These are phyloP conservation scores for Coregonus sp. DNA, from an alignment of 2,797 vertebrate genomes.

Conservation along the genomic window DNA sequence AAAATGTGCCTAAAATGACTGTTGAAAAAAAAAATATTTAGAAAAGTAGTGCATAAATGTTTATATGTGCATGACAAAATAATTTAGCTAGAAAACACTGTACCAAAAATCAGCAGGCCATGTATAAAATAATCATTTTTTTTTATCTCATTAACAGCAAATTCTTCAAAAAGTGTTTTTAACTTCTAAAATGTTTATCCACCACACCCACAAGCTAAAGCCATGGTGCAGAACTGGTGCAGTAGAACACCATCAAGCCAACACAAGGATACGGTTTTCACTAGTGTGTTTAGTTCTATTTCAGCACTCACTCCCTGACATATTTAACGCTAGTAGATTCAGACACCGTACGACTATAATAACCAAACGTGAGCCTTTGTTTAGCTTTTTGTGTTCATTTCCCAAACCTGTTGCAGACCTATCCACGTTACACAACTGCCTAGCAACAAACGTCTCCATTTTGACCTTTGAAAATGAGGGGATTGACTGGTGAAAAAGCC, in stretches of 20 bases:
- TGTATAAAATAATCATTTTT: constrained; percentile 90
- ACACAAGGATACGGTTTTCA: constrained; percentile 80
- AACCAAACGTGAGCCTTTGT: constrained; percentile 48
- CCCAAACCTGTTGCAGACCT: constrained; percentile 44
- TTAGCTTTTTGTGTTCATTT: constrained; percentile 55
- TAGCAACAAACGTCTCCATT: constrained; percentile 83
- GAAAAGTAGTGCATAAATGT: constrained; percentile 98
- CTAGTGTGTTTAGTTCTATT: constrained; percentile 86
- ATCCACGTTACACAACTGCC: constrained; percentile 59
- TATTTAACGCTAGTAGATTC: constrained; percentile 82
- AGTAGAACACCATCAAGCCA: constrained; percentile 84
- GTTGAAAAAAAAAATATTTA: constrained; percentile 89
- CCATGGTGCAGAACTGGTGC: constrained; percentile 83
- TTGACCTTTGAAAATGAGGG: constrained; percentile 83
- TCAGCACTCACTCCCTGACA: constrained; percentile 94
- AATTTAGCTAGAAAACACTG: constrained; percentile 99
- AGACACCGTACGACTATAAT: constrained; percentile 67
- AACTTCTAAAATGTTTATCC: constrained; percentile 88
- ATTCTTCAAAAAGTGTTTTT: constrained; percentile 99
- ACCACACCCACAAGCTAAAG: constrained; percentile 85
- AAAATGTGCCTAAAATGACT: constrained; percentile 99
- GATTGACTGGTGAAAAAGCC: constrained; percentile 39
- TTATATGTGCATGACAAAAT: constrained; percentile 96
- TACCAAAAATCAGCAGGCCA: constrained; percentile 98
- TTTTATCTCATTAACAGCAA: constrained; percentile 93